Evolutionary conservation across 2,113 vertebrate species (phyloP).

Genomic region (Pterocles gutturalis): DNA sequence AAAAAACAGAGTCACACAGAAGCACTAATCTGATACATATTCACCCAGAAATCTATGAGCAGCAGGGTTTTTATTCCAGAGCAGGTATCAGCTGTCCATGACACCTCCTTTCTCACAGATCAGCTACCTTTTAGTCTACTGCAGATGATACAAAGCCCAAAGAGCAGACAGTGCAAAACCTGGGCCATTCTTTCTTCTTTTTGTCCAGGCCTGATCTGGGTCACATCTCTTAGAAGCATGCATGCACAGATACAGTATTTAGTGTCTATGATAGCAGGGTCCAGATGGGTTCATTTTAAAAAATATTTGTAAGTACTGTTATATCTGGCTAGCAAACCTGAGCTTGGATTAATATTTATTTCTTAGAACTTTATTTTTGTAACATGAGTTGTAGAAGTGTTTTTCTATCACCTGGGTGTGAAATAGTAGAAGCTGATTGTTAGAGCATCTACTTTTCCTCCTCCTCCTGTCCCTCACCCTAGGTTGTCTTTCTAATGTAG

Average conservation of each 20-base stretch:
- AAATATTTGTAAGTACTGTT: not conserved
- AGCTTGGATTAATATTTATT: not conserved
- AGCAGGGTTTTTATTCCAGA: not conserved
- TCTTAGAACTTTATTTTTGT: not conserved
- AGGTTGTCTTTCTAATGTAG: not conserved
- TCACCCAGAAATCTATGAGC: not conserved
- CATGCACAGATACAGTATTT: not conserved
- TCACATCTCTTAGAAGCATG: not conserved
- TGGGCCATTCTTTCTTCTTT: not conserved
- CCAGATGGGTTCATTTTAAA: not conserved
- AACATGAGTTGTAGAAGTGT: not conserved
- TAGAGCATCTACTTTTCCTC: not conserved
- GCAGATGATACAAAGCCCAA: not conserved
- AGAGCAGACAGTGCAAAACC: not conserved
- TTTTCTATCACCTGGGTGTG: not conserved
- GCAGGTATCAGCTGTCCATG: not conserved
- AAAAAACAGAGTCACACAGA: not conserved
- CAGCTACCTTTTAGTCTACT: not conserved
- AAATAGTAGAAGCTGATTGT: not conserved
- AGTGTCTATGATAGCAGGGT: not conserved
- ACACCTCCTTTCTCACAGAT: not conserved
- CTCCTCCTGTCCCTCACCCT: not conserved
- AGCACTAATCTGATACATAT: not conserved
- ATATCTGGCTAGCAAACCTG: not conserved
- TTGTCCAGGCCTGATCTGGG: not conserved